These are phyloP conservation scores for Tapirus indicus DNA, from an alignment of 2,797 vertebrate genomes.

Conservation along the genomic window DNA sequence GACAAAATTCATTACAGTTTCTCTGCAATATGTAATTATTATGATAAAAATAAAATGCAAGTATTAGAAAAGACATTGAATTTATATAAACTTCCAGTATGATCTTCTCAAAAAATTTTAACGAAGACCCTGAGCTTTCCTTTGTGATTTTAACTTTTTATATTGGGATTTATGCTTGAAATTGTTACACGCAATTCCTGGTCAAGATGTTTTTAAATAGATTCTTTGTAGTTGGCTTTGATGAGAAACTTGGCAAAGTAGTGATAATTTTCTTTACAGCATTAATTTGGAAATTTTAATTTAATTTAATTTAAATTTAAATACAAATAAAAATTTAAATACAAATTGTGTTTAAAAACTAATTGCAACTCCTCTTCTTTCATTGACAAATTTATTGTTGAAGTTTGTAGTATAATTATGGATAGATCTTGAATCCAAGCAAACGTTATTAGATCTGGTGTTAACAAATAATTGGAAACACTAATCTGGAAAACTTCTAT, in stretches of 20 bases:
- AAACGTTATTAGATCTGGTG: slow-evolving; percentile 5
- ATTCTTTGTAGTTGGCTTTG: neutral
- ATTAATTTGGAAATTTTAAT: neutral
- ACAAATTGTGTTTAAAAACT: slow-evolving; percentile 1
- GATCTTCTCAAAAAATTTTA: neutral
- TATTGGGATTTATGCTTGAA: slow-evolving; percentile 25
- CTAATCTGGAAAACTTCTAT: neutral
- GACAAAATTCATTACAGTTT: slow-evolving; percentile 52
- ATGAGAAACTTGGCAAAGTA: slow-evolving; percentile 16
- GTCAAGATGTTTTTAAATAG: slow-evolving; percentile 2
- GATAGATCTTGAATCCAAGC: slow-evolving; percentile 5
- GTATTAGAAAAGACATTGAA: slow-evolving; percentile 15
- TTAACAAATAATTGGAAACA: neutral
- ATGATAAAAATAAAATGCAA: slow-evolving; percentile 56
- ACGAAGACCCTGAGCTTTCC: slow-evolving; percentile 45
- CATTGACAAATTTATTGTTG: slow-evolving; percentile 24
- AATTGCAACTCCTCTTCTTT: slow-evolving; percentile 1
- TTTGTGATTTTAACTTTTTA: neutral
- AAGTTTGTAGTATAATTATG: slow-evolving; percentile 23
- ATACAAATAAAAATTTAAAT: neutral
- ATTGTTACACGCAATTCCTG: neutral
- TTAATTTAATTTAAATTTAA: neutral
- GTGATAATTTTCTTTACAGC: neutral
- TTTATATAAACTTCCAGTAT: slow-evolving; percentile 34
- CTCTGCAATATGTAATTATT: slow-evolving; percentile 15